Evolutionary conservation across 1,140 invertebrate genomes (phyloP), one percentile per base, ranked within the genome.

Genomic region (Drosophila takahashii): DNA sequence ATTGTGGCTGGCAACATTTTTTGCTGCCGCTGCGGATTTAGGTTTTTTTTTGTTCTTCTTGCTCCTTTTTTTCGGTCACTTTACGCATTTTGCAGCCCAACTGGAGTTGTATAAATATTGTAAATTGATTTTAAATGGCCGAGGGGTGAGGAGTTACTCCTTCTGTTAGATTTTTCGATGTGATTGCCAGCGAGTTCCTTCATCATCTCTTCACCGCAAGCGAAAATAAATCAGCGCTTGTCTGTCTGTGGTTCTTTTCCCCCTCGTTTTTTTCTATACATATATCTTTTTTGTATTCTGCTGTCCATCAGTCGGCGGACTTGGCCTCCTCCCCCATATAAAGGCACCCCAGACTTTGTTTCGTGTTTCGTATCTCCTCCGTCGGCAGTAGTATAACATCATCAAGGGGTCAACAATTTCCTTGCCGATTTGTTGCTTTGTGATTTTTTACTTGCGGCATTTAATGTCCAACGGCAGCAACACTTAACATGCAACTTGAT

Each of bases 401-500:
- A 77, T 85, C 81, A 78, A 66, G 74, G 75, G 81, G 62, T 86
- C 81, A 86, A 50, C 77, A 61, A 69, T 72, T 74, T 71, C 56
- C 44, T 61, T 81, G 67, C 11, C 47, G 54, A 16, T 50, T 44
- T 60, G 62, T 39, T 13, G 26, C 42, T 48, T 62, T 47, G 26
- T 66, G 27, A n/a, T 15, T 50, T 47, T 64, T 42, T 47, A 45
- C 42, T 67, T 87, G 83, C 64, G 78, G 71, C 84, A 90, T 87
- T 87, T 81, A 79, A 81, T 87, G 75, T 48, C 71, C 75, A 66
- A 71, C 76, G 70, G 75, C 83, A 79, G 75, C 83, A 75, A 86
- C 81, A 86, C 83, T 86, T 81, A 86, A 86, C 78, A 86, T 86
- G 83, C 81, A 85, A 86, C 71, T 76, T 86, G 84, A 86, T 81